Base-by-base conservation (phyloP, 2,113 vertebrate species). In the Scartelaos histophorus region DNA sequence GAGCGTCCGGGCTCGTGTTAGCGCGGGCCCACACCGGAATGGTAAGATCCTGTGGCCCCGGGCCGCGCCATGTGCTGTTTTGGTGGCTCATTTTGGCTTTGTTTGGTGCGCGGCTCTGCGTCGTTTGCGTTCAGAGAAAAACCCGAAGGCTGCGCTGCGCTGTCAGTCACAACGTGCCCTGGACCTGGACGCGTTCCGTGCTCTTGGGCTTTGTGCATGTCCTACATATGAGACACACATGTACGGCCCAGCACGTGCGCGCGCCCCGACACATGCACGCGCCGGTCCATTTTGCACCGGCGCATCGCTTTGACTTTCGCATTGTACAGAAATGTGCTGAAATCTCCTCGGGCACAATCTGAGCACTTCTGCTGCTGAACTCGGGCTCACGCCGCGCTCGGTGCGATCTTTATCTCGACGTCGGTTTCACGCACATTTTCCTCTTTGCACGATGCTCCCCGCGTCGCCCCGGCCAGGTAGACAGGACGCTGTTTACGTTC, bases 21-120 rank as follows among this genome's bases (percentile, higher is more conserved):
- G 81, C 82, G 82, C 65, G 81, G 76, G 43, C 66, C 79, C 79
- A 88, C 81, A 78, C 69, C 74, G 89, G 86, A 94, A 93, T 93
- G 94, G 94, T 94, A 94, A 94, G 93, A 92, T 82, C 90, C 78
- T 76, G 65, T 76, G 84, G 74, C 58, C 79, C 72, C 79, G 85
- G 87, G 71, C 53, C 84, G 83, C 46, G 75, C 78, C 77, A 81
- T 66, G 43, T 54, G 58, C 75, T 61, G 74, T 82, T 90, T 91
- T 81, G 47, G 16, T 84, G 38, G 84, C 86, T 87, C 80, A 87
- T 91, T 90, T 83, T 73, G 58, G 61, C 13, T 67, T 34, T 80
- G 75, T 86, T 87, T 85, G 73, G 74, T 82, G 80, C 79, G 85
- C 77, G 82, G 78, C 67, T 60, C 74, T 72, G 82, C 79, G 86